Percentiles rank a stretch among this genome's conserved stretches.
phyloP scores from a whole-genome alignment of 1,140 invertebrate species.

The Drosophila leontia region DNA sequence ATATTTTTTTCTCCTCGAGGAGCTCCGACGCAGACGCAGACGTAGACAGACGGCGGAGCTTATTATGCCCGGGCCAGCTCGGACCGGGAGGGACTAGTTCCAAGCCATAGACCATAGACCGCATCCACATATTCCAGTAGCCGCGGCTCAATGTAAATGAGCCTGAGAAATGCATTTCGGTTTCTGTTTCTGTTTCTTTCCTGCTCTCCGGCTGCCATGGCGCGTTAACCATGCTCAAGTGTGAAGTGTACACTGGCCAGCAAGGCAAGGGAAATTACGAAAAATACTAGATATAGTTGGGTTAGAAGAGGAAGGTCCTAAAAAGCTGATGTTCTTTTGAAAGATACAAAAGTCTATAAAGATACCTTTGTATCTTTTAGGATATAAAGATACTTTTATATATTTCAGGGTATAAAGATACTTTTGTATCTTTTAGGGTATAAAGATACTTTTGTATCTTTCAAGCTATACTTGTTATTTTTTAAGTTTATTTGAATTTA shows the following conservation, averaged over 20 bases:
- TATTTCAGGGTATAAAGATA: no score
- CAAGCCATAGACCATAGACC: not conserved
- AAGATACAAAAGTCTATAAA: no score
- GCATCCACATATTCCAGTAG: conserved; percentile 60
- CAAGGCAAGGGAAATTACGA: not conserved
- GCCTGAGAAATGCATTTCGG: conserved; percentile 70
- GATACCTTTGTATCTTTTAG: no score
- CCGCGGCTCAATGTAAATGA: conserved; percentile 72
- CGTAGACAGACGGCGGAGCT: conserved; percentile 3
- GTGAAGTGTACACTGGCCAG: conserved; percentile 47
- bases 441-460: no score
- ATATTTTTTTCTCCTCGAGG: conserved; percentile 42
- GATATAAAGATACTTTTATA: no score
- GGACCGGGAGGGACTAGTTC: conserved; percentile 4
- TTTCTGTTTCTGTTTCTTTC: conserved; percentile 8
- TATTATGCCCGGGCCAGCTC: conserved; percentile 6
- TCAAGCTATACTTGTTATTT: no score
- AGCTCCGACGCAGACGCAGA: not conserved
- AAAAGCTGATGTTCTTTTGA: no score
- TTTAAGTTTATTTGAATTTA: no score
- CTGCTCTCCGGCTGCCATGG: conserved; percentile 43
- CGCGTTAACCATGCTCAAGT: conserved; percentile 46
- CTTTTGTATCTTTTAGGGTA: no score
- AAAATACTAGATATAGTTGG: not conserved
- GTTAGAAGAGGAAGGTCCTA: not conserved